Conservation (phyloP, 2,113 vertebrate species). For the Sceloporus tristichus region DNA sequence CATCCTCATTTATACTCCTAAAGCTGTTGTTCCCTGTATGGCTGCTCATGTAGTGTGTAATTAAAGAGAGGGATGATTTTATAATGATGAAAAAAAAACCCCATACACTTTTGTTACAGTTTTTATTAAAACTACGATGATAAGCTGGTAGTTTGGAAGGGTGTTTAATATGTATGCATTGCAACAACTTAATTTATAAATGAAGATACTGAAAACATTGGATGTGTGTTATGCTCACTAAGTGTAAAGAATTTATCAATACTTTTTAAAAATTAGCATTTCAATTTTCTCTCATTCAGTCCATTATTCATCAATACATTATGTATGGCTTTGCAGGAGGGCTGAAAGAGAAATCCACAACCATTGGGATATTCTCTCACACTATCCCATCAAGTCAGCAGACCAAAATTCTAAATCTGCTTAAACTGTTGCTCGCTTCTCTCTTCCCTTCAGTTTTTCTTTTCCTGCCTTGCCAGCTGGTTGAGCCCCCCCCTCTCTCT, state of each 20-base stretch:
- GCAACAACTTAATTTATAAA: conserved; percentile 75
- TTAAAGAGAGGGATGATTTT: conserved; percentile 75
- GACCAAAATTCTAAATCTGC: no score
- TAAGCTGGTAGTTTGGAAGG: conserved; percentile 62
- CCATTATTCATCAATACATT: neutral
- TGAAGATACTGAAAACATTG: conserved; percentile 68
- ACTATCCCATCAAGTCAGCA: no score
- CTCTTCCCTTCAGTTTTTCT: no score
- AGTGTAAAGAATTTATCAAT: conserved; percentile 61
- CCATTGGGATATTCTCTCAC: no score
- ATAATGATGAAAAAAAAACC: conserved; percentile 75
- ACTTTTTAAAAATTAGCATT: neutral
- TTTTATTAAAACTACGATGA: conserved; percentile 70
- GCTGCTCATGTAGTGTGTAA: conserved; percentile 72
- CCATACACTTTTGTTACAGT: conserved; percentile 74
- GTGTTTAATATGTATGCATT: conserved; percentile 71
- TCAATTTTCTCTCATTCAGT: conserved; percentile 3
- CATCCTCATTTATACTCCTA: conserved; percentile 79
- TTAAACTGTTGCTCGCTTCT: no score
- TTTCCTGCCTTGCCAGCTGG: no score
- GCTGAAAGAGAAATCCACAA: no score
- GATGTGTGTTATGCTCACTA: conserved; percentile 72
- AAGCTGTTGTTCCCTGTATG: conserved; percentile 73
- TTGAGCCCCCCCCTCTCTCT: no score
- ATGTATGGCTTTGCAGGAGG: no score